These are phyloP conservation scores for Papilio gigon DNA, from an alignment of 2,888 invertebrate species.

Conservation along the genomic window DNA sequence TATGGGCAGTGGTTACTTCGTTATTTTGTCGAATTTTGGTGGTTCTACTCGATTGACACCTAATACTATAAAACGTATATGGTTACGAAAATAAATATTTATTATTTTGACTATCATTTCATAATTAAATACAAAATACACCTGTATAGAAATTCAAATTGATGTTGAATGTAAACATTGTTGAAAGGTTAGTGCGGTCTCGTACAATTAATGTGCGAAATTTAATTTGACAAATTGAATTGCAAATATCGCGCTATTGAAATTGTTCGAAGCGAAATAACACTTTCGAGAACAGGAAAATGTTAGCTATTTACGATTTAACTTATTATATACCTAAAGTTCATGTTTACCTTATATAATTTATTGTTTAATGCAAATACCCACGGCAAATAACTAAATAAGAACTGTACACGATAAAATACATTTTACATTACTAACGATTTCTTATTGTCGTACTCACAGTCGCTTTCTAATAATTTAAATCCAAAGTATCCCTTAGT, in stretches of 20 bases:
- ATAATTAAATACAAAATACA: background rate
- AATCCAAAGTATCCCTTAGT: too few species aligned
- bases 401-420: too few species aligned
- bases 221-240: constrained; percentile 35
- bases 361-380: background rate
- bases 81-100: background rate
- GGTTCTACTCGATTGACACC: too few species aligned
- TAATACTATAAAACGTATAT: too few species aligned
- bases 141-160: background rate
- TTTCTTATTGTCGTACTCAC: too few species aligned
- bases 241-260: constrained; percentile 23
- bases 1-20: too few species aligned
- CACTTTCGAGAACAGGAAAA: background rate
- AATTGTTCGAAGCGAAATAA: background rate
- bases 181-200: constrained; percentile 23
- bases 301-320: background rate
- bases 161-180: constrained; percentile 26
- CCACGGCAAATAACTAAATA: background rate
- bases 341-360: background rate
- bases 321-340: background rate
- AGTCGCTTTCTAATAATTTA: too few species aligned
- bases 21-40: too few species aligned
- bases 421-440: too few species aligned
- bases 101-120: background rate
- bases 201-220: constrained; percentile 28